Conservation (phyloP, 2,888 invertebrate genomes). For the Nemoura dubitans region DNA sequence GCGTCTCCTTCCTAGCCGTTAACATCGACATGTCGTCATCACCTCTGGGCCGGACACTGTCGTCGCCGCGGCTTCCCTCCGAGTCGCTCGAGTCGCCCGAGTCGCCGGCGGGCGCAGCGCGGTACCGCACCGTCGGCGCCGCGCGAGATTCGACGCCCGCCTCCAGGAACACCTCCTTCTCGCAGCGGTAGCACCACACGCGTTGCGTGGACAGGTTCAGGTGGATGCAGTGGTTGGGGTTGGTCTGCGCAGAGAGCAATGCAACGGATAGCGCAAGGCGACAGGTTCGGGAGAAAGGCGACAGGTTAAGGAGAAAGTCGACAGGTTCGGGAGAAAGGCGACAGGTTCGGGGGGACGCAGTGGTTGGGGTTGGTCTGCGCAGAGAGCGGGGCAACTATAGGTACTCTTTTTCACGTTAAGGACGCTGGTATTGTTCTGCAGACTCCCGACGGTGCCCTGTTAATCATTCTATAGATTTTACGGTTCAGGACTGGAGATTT, state of each 20-base stretch:
- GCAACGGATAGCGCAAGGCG: no score
- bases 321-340: no score
- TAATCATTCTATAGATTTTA: no score
- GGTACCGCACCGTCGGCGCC: slow-evolving; percentile 47
- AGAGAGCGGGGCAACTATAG: no score
- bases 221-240: slow-evolving; percentile 77
- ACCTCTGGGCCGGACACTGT: slow-evolving; percentile 63
- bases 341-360: slow-evolving; percentile 85
- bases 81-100: slow-evolving; percentile 60
- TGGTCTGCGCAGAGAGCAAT: slow-evolving; percentile 61
- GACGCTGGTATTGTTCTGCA: no score
- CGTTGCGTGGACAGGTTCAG: slow-evolving; percentile 86
- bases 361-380: slow-evolving; percentile 72
- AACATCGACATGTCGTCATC: slow-evolving; percentile 20
- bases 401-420: no score
- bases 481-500: no score
- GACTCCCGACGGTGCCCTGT: no score
- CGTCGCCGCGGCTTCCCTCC: slow-evolving; percentile 62
- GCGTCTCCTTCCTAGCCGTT: slow-evolving; percentile 17
- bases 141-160: slow-evolving; percentile 56
- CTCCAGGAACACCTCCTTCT: slow-evolving; percentile 77
- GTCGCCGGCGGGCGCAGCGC: slow-evolving; percentile 57
- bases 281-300: no score
- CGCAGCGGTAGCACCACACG: slow-evolving; percentile 90
- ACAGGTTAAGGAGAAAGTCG: no score